These are phyloP conservation scores for Chydorus sphaericus DNA, from an alignment of 2,888 invertebrate species.

Conservation along the genomic window DNA sequence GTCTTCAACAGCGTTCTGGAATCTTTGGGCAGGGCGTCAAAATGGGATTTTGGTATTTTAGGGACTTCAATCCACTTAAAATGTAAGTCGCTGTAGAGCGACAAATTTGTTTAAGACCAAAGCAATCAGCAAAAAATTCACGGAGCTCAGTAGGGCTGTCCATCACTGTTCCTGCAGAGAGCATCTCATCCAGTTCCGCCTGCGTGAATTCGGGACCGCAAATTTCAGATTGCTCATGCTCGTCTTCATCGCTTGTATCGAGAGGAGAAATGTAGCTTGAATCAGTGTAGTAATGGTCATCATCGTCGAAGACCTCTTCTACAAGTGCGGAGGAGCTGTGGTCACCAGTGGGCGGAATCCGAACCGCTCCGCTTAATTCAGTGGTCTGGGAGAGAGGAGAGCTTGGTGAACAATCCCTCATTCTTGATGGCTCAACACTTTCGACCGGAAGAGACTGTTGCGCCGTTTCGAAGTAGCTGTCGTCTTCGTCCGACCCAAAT, in stretches of 20 bases:
- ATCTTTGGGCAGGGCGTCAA: background rate
- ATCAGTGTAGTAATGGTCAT: background rate
- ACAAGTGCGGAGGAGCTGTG: no score
- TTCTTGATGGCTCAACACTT: background rate
- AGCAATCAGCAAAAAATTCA: background rate
- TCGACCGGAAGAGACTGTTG: background rate
- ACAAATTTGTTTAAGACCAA: background rate
- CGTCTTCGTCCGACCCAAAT: background rate
- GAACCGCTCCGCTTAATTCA: no score
- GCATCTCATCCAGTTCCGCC: background rate
- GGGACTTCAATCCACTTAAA: background rate
- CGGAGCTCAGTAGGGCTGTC: background rate
- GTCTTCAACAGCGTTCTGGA: constrained; percentile 6
- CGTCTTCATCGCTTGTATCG: background rate
- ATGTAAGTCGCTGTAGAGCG: background rate
- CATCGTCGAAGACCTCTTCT: background rate
- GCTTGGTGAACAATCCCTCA: no score
- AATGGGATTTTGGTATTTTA: background rate
- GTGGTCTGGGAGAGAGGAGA: no score
- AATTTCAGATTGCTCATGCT: background rate
- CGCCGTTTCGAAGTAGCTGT: background rate
- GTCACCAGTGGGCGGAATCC: no score
- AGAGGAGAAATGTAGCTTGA: background rate
- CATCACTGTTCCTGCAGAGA: background rate
- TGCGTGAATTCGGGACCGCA: background rate